These are phyloP conservation scores for Lepidothrix coronata DNA, from an alignment of 2,113 vertebrate genomes.

Conservation along the genomic window DNA sequence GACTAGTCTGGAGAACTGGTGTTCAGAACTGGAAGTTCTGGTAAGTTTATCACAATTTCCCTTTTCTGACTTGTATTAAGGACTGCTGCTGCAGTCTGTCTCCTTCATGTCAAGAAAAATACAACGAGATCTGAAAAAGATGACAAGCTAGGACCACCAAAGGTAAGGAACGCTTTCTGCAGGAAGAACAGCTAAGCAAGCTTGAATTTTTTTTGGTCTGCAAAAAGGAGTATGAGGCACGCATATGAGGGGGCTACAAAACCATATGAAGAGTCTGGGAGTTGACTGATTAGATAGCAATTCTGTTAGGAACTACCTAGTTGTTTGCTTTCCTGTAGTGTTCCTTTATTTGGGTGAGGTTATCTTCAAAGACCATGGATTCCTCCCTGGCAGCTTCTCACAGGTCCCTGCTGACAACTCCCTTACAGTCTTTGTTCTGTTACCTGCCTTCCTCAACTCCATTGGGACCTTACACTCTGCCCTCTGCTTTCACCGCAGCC, in stretches of 20 bases:
- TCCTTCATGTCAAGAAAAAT: neutral
- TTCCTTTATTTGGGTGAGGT: neutral
- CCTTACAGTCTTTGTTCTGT: neutral
- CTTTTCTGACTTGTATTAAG: neutral
- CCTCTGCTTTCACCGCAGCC: neutral
- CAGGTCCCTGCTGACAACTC: neutral
- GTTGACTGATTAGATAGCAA: neutral
- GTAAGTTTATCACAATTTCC: neutral
- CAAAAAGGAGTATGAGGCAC: neutral
- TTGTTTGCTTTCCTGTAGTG: rapidly evolving
- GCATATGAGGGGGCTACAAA: neutral
- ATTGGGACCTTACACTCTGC: rapidly evolving
- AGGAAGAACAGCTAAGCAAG: neutral
- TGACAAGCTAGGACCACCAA: neutral
- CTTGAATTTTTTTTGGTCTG: neutral
- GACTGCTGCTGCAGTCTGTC: neutral
- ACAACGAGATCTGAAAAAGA: neutral
- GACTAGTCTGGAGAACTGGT: neutral
- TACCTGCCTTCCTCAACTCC: neutral
- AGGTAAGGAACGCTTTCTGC: neutral
- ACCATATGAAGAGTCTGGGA: neutral
- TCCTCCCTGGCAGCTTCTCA: neutral
- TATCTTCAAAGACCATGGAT: neutral
- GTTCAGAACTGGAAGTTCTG: neutral
- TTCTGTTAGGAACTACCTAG: neutral